Percentiles rank a stretch among this genome's conserved stretches.
Evolutionary conservation across 2,113 vertebrate genomes (phyloP).

Genomic region (Nycticorax nycticorax): DNA sequence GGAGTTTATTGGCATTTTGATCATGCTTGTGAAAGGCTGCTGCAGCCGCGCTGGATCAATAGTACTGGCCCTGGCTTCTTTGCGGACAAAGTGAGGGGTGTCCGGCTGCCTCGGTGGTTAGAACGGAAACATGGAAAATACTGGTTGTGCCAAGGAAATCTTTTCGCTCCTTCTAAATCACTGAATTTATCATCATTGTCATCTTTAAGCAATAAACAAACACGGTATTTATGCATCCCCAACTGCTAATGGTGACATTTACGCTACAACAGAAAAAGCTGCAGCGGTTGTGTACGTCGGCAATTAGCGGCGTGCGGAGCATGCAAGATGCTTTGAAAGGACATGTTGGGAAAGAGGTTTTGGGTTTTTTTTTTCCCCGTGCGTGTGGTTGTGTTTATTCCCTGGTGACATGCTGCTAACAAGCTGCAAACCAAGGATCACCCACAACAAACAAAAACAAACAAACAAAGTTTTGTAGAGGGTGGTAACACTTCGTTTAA

Average conservation of each 20-base stretch:
- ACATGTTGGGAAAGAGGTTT: slow-evolving; percentile 3
- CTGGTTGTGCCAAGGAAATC: background rate
- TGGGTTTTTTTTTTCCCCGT: slow-evolving; percentile 11
- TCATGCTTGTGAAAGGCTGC: background rate
- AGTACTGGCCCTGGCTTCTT: background rate
- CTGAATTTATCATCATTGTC: background rate
- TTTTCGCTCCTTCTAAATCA: background rate
- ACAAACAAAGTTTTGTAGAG: slow-evolving; percentile 6
- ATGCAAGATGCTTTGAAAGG: background rate
- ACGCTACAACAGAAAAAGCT: background rate
- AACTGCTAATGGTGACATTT: background rate
- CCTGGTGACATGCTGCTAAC: slow-evolving; percentile 46
- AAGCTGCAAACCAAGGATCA: slow-evolving; percentile 43
- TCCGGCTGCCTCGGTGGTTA: background rate
- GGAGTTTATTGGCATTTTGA: background rate
- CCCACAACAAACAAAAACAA: slow-evolving; percentile 47
- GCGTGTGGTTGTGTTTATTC: slow-evolving; percentile 46
- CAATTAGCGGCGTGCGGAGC: background rate
- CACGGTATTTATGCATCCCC: background rate
- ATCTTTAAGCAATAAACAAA: background rate
- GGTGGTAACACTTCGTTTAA: slow-evolving; percentile 21
- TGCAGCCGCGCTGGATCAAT: background rate
- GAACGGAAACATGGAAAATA: background rate
- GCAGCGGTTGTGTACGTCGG: background rate
- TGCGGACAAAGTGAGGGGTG: background rate